phyloP scores from a whole-genome alignment of 1,140 invertebrate genomes.

The Atta colombica region DNA sequence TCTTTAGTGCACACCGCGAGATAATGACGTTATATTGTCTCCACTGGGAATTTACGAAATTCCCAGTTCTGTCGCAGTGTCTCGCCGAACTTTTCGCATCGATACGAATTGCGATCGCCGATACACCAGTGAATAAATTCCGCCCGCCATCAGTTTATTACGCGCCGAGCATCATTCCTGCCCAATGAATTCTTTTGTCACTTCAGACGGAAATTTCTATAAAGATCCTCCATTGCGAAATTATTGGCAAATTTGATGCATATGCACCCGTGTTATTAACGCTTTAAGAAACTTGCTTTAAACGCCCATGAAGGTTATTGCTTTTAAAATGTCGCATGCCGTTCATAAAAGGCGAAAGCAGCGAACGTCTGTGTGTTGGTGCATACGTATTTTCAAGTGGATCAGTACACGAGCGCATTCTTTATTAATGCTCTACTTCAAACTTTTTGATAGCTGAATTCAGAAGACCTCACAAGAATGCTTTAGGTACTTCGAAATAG shows the following conservation, averaged over 20 bases:
- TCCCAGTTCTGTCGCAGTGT: constrained; percentile 30
- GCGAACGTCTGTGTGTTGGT: constrained; percentile 15
- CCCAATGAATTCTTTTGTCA: constrained; percentile 55
- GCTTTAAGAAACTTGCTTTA: constrained; percentile 60
- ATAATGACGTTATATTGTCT: constrained; percentile 53
- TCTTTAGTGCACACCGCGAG: constrained; percentile 17
- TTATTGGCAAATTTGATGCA: constrained; percentile 49
- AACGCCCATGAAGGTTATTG: constrained; percentile 58
- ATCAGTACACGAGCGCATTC: constrained; percentile 21
- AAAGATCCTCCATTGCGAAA: constrained; percentile 44
- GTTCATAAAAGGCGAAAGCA: constrained; percentile 37
- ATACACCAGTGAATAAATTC: constrained; percentile 23
- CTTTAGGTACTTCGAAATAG: constrained; percentile 22
- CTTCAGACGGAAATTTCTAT: constrained; percentile 44
- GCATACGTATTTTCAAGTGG: constrained; percentile 28
- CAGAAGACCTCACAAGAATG: constrained; percentile 40
- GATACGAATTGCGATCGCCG: constrained; percentile 39
- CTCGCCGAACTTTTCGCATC: constrained; percentile 42
- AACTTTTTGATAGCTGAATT: constrained; percentile 60
- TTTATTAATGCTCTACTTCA: constrained; percentile 57
- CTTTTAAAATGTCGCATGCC: constrained; percentile 58
- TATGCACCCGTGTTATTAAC: constrained; percentile 53
- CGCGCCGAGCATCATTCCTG: constrained; percentile 20
- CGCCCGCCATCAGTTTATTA: constrained; percentile 42
- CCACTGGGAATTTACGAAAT: constrained; percentile 33